phyloP scores from a whole-genome alignment of 2,888 invertebrate species.

The Luperina testacea region DNA sequence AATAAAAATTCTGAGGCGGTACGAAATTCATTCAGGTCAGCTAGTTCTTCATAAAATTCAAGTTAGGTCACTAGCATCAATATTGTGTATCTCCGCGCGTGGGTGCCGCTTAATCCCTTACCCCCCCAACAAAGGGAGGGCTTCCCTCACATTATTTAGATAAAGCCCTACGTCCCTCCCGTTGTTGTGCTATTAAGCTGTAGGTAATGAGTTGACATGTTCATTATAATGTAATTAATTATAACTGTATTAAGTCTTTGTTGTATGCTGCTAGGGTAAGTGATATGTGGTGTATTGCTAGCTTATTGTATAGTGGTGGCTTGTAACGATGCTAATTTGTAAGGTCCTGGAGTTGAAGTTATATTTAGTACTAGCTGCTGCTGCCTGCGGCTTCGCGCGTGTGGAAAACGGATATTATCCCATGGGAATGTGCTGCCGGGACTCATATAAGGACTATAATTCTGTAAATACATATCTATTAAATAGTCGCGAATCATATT shows the following conservation, averaged over 20 bases:
- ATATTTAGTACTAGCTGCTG: background rate
- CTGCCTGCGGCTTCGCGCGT: background rate
- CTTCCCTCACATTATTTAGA: slow-evolving; percentile 58
- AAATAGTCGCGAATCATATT: too few species aligned
- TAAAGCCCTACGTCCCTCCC: slow-evolving; percentile 48
- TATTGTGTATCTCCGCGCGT: slow-evolving; percentile 16
- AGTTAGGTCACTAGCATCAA: slow-evolving; percentile 50
- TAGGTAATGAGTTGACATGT: slow-evolving; percentile 61
- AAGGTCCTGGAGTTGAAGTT: background rate
- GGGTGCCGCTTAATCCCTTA: slow-evolving; percentile 46
- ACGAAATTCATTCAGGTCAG: too few species aligned
- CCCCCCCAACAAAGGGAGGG: slow-evolving; percentile 56
- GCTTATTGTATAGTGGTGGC: slow-evolving; percentile 17
- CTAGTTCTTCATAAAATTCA: slow-evolving; percentile 10
- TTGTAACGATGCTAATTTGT: background rate
- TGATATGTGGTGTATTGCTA: slow-evolving; percentile 27
- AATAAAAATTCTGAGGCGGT: too few species aligned
- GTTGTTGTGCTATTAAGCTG: slow-evolving; percentile 55
- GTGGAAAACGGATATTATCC: background rate
- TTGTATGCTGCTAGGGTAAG: slow-evolving; percentile 41
- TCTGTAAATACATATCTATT: too few species aligned
- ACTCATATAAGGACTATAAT: too few species aligned
- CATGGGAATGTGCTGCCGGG: background rate
- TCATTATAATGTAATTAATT: slow-evolving; percentile 64
- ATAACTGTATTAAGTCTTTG: slow-evolving; percentile 52